Base-by-base conservation (phyloP, 2,113 vertebrate genomes). In the Semicossyphus pulcher region DNA sequence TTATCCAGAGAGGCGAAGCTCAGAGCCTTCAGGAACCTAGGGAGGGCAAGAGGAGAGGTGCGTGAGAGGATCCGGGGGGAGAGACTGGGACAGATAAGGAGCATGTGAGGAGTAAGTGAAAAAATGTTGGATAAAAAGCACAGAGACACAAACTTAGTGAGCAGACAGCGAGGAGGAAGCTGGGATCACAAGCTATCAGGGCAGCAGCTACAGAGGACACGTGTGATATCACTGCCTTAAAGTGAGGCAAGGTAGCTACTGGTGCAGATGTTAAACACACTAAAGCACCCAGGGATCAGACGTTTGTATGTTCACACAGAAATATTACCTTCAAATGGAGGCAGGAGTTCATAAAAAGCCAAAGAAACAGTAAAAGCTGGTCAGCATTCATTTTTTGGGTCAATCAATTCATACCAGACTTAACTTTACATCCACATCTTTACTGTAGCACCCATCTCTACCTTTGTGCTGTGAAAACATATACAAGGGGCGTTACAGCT, bases 1-100 rank as follows among this genome's bases (percentile, higher is more conserved):
- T 99, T 99, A 91, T 99, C 98, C 91, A 99, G 92, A 0, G 98
- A 99, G 61, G 97, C 98, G 10, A 99, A 99, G 89, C 98, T 99
- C 91, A 99, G 94, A 70, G 98, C 97, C 95, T 98, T 99, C 92
- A 99, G 95, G 80, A 99, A 99, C 94, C 98, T 99, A 90, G 49
- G 93, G 39, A 86, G 85, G 84, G 80, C 63, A 54, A 89, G 82
- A 86, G 86, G 86, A 86, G 86, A 93, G 84, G 87, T 59, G 44
- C 72, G 67, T 90, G 86, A 92, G 85, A 91, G 89, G 89, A 90
- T 74, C 75, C 41, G 83, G 85, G 89, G 86, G 67, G 90, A 91
- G 80, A 89, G 89, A 41, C 87, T 86, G 83, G 78, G 76, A 66
- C 25, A 44, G 71, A 62, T 52, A 59, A 61, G 81, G 83, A 82